Conservation (phyloP, 2,888 invertebrate genomes). For the Drosophila subquinaria region DNA sequence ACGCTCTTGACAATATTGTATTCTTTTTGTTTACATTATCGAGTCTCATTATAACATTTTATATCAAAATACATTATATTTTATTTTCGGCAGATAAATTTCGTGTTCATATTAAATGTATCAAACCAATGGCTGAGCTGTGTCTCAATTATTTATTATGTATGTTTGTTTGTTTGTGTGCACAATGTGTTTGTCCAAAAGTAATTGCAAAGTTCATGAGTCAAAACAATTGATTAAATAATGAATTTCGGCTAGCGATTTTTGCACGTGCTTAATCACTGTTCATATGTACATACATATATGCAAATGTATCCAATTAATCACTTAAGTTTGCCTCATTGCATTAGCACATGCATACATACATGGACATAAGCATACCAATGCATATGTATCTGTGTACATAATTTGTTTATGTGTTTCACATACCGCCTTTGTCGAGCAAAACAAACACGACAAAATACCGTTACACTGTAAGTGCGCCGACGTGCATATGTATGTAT, state of each 20-base stretch:
- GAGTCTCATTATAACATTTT: slow-evolving; percentile 35
- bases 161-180: slow-evolving; percentile 7
- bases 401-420: slow-evolving; percentile 37
- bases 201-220: not conserved
- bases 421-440: slow-evolving; percentile 43
- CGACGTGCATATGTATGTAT: slow-evolving; percentile 15
- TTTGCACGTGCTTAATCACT: slow-evolving; percentile 3
- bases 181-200: not conserved
- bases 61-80: slow-evolving; percentile 27
- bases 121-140: slow-evolving; percentile 9
- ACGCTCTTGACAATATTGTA: not conserved
- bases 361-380: too few species aligned
- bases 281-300: not conserved
- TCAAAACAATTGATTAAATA: slow-evolving; percentile 33
- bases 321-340: not conserved
- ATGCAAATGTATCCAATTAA: slow-evolving; percentile 1
- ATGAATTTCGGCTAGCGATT: slow-evolving; percentile 11
- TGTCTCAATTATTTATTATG: slow-evolving; percentile 12
- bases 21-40: slow-evolving; percentile 48
- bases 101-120: slow-evolving; percentile 24
- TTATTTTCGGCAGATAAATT: slow-evolving; percentile 45
- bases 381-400: not conserved
- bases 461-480: slow-evolving; percentile 53
- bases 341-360: not conserved
- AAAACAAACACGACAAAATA: slow-evolving; percentile 59